These are phyloP conservation scores for Dryococelus australis DNA, from an alignment of 2,888 invertebrate genomes.

Conservation along the genomic window DNA sequence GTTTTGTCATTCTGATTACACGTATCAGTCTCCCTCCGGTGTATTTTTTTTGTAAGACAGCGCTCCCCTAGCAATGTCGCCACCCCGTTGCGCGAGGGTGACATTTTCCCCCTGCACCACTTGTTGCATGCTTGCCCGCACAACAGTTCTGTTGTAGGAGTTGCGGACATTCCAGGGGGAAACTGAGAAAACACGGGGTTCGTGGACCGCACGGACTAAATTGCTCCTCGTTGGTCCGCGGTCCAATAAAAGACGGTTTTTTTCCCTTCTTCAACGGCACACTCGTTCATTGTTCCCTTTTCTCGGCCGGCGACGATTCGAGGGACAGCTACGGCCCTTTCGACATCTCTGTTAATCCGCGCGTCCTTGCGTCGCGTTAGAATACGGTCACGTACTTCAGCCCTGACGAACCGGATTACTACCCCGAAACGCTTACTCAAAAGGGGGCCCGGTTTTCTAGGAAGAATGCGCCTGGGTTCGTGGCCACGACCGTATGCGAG, in stretches of 20 bases:
- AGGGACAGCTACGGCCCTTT: background rate
- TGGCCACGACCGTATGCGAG: background rate
- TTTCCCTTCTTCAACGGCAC: background rate
- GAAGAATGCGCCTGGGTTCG: background rate
- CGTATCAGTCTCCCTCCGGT: background rate
- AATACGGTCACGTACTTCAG: background rate
- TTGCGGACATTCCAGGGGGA: constrained; percentile 28
- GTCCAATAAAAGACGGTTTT: background rate
- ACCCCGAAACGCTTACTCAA: background rate
- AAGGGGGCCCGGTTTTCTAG: background rate
- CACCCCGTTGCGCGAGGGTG: constrained; percentile 35
- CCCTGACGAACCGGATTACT: constrained; percentile 1
- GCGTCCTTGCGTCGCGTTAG: background rate
- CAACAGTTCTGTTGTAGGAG: constrained; percentile 30
- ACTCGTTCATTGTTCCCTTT: background rate
- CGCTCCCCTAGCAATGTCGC: background rate
- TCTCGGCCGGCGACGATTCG: background rate
- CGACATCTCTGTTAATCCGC: background rate
- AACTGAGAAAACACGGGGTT: background rate
- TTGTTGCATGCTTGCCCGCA: constrained; percentile 44
- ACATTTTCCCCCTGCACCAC: constrained; percentile 42
- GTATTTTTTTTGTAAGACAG: background rate
- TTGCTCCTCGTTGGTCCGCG: background rate
- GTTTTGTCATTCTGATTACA: background rate
- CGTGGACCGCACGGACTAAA: no score